phyloP scores from a whole-genome alignment of 1,140 invertebrate genomes.

The Nylanderia fulva region DNA sequence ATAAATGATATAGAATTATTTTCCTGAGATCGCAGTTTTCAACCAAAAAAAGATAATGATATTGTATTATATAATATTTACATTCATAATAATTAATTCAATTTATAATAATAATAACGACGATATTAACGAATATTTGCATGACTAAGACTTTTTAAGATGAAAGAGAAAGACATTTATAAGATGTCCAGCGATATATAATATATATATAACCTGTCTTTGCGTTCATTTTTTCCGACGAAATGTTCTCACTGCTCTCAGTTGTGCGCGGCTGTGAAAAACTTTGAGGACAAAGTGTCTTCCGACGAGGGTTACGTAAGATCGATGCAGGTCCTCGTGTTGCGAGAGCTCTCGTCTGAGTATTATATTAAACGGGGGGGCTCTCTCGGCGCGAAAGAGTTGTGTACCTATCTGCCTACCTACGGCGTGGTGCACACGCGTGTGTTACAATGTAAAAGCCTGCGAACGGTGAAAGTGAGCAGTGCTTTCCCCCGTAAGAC shows the following conservation, averaged over 20 bases:
- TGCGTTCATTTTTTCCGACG: background rate
- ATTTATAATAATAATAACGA: background rate
- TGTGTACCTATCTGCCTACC: slow-evolving; percentile 32
- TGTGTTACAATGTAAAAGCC: slow-evolving; percentile 76
- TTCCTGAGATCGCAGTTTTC: background rate
- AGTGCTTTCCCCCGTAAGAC: slow-evolving; percentile 81
- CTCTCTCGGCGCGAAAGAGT: slow-evolving; percentile 15
- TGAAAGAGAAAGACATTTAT: background rate
- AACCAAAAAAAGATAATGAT: background rate
- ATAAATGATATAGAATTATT: too few relatives aligned
- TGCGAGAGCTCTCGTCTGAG: slow-evolving; percentile 45
- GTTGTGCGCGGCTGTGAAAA: slow-evolving; percentile 29
- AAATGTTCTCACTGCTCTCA: background rate
- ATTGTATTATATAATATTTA: background rate
- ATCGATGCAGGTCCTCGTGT: slow-evolving; percentile 38
- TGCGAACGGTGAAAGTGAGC: slow-evolving; percentile 81
- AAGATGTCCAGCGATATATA: background rate
- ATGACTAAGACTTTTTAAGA: background rate
- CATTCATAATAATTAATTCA: background rate
- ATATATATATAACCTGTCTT: background rate
- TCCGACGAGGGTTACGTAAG: slow-evolving; percentile 59
- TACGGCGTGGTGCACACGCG: slow-evolving; percentile 43
- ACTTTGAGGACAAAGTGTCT: slow-evolving; percentile 51
- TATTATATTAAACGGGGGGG: slow-evolving; percentile 57
- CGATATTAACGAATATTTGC: background rate